Percentiles rank a stretch among this genome's conserved stretches.
Evolutionary conservation across 2,113 vertebrate genomes (phyloP).

Genomic region (Hypanus sabinus): DNA sequence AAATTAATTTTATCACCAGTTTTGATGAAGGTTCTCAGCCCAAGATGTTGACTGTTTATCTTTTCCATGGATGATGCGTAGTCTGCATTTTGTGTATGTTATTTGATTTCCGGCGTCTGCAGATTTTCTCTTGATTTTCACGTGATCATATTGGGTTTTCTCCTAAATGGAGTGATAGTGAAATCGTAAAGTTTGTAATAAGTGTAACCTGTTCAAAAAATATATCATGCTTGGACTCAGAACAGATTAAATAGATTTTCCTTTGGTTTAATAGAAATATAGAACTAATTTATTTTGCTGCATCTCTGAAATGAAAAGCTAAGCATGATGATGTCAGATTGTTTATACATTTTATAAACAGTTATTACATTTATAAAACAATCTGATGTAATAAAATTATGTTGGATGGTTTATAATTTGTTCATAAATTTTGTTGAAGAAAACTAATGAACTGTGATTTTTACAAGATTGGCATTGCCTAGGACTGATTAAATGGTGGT

Average conservation of each 20-base stretch:
- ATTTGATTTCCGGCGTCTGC: too few relatives aligned
- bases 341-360: background rate
- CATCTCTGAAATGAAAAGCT: background rate
- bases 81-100: too few relatives aligned
- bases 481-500: background rate
- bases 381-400: too few relatives aligned
- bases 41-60: too few relatives aligned
- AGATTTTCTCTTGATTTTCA: too few relatives aligned
- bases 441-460: constrained; percentile 3
- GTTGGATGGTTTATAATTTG: too few relatives aligned
- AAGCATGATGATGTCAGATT: background rate
- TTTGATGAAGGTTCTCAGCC: too few relatives aligned
- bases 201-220: background rate
- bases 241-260: background rate
- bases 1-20: background rate
- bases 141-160: background rate
- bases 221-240: background rate
- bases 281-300: too few relatives aligned
- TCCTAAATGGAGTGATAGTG: background rate
- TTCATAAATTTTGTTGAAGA: background rate
- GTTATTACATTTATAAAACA: too few relatives aligned
- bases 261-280: background rate
- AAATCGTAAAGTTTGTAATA: background rate
- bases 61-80: too few relatives aligned
- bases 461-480: background rate